phyloP scores from a whole-genome alignment of 1,140 invertebrate species.

The Frieseomelitta varia region DNA sequence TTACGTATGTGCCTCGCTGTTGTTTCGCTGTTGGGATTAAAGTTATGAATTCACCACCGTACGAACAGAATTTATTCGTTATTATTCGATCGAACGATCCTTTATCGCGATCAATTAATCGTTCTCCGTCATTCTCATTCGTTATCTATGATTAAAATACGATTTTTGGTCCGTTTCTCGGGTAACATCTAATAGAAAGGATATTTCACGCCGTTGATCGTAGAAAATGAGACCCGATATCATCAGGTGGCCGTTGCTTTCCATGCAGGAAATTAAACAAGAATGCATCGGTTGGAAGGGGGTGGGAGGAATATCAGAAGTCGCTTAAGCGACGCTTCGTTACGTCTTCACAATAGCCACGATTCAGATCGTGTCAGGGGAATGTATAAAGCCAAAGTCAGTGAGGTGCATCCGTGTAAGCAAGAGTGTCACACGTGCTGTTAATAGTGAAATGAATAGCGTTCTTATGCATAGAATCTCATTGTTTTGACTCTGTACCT shows the following conservation, averaged over 20 bases:
- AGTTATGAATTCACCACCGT: neutral
- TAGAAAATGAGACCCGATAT: neutral
- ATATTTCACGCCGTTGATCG: neutral
- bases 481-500: neutral
- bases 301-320: neutral
- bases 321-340: conserved; percentile 23
- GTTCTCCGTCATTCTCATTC: no score
- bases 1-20: neutral
- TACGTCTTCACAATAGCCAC: conserved; percentile 28
- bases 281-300: conserved; percentile 6
- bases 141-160: conserved; percentile 7
- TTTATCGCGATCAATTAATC: neutral
- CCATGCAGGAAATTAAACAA: conserved; percentile 44
- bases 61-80: neutral
- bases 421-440: neutral
- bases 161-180: neutral
- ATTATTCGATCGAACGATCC: no score
- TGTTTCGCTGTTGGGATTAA: neutral
- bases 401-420: conserved; percentile 8
- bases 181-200: neutral
- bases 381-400: conserved; percentile 7
- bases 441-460: conserved; percentile 26
- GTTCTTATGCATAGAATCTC: neutral
- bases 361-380: conserved; percentile 5
- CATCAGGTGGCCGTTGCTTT: neutral